A percentile compares a stretch with the other conserved stretches of the same genome.
phyloP scores from a whole-genome alignment of 2,797 vertebrate species.

The Sebastes itinus region DNA sequence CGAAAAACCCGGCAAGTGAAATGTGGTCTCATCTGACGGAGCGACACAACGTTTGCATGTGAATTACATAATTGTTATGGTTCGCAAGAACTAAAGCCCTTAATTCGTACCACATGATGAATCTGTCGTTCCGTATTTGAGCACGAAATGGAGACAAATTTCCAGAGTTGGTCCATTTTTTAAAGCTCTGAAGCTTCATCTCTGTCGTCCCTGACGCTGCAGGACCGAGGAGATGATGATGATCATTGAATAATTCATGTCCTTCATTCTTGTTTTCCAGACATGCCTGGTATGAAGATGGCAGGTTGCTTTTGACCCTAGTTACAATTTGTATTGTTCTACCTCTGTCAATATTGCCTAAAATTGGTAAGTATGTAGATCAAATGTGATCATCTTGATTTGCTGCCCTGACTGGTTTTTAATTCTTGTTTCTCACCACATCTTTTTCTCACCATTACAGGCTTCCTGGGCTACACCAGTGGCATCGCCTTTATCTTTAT shows the following conservation, averaged over 20 bases:
- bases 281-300: conserved; percentile 90
- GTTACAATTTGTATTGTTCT: conserved; percentile 87
- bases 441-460: conserved; percentile 73
- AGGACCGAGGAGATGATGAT: conserved; percentile 48
- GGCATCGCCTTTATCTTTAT: conserved; percentile 94
- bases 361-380: conserved; percentile 89
- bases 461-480: conserved; percentile 97
- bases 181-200: conserved; percentile 74
- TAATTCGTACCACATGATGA: conserved; percentile 89
- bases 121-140: conserved; percentile 84
- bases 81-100: conserved; percentile 85
- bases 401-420: background rate
- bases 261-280: conserved; percentile 58
- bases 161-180: conserved; percentile 81
- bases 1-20: conserved; percentile 57
- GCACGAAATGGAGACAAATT: conserved; percentile 86
- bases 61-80: conserved; percentile 90
- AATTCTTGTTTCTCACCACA: background rate
- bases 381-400: background rate
- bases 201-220: conserved; percentile 69
- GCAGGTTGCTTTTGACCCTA: conserved; percentile 85
- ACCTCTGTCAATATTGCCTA: conserved; percentile 91
- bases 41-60: conserved; percentile 86
- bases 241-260: conserved; percentile 8
- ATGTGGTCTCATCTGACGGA: conserved; percentile 79